These are phyloP conservation scores for Aselliscus stoliczkanus DNA, from an alignment of 2,797 vertebrate species.

Conservation along the genomic window DNA sequence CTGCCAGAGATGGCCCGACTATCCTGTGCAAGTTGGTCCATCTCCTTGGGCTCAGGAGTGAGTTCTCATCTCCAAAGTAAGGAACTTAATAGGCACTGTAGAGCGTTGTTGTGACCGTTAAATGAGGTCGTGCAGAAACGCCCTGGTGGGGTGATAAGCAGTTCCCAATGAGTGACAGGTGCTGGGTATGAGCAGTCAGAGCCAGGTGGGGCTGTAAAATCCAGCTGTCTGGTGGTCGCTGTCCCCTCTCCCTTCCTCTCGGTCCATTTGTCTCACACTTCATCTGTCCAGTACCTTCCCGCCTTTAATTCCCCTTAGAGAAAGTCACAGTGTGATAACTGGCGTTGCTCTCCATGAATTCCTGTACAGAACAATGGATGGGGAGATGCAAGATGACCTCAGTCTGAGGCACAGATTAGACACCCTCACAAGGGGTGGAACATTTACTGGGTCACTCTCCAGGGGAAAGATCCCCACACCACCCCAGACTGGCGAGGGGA, in stretches of 20 bases:
- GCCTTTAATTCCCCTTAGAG: neutral
- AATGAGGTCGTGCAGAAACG: accelerated
- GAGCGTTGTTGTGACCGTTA: accelerated
- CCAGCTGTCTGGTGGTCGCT: accelerated
- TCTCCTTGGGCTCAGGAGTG: neutral
- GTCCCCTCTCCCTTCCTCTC: neutral
- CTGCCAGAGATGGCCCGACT: neutral
- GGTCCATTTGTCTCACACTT: neutral
- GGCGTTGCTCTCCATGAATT: neutral
- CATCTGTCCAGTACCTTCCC: neutral
- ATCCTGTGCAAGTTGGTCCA: too few relatives aligned
- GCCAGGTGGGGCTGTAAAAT: accelerated
- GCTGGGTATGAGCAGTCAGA: accelerated
- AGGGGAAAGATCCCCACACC: neutral
- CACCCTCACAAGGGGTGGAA: neutral
- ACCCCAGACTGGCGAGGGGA: accelerated
- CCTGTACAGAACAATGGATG: neutral
- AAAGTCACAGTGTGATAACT: neutral
- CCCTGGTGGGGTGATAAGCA: too few relatives aligned
- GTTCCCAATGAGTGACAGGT: too few relatives aligned
- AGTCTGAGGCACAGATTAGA: neutral
- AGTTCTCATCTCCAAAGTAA: neutral
- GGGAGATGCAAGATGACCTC: neutral
- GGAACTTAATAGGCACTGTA: too few relatives aligned
- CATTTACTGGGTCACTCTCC: neutral